Percentiles rank a stretch among this genome's conserved stretches.
phyloP scores from a whole-genome alignment of 2,797 vertebrate species.

The Scomberomorus guttatus region DNA sequence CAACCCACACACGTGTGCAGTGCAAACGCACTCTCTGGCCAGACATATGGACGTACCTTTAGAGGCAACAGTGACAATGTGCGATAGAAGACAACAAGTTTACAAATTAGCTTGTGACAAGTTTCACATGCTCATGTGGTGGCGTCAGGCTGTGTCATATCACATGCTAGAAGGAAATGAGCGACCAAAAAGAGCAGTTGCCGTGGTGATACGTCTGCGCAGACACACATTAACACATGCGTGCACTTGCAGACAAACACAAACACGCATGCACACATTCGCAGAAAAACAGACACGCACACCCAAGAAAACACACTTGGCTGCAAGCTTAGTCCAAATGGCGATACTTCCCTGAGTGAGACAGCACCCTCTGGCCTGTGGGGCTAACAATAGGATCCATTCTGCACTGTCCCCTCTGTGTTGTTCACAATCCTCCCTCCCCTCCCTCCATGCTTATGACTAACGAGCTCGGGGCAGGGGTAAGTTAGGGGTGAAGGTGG shows the following conservation, averaged over 20 bases:
- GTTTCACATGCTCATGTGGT: constrained; percentile 54
- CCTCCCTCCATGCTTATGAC: constrained; percentile 62
- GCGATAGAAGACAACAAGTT: constrained; percentile 52
- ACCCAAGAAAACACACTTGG: constrained; percentile 62
- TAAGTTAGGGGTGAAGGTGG: constrained; percentile 67
- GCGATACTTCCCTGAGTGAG: constrained; percentile 68
- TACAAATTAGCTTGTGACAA: constrained; percentile 48
- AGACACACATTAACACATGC: constrained; percentile 52
- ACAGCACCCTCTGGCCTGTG: constrained; percentile 72
- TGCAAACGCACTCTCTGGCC: neutral
- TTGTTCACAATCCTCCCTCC: constrained; percentile 52
- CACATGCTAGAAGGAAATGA: constrained; percentile 39
- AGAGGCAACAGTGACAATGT: constrained; percentile 34
- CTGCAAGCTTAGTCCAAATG: constrained; percentile 63
- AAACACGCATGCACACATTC: constrained; percentile 17
- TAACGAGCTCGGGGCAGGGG: constrained; percentile 73
- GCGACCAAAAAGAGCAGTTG: constrained; percentile 69
- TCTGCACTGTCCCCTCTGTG: constrained; percentile 66
- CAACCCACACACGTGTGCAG: constrained; percentile 15
- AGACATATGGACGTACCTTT: constrained; percentile 52
- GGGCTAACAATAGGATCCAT: constrained; percentile 79
- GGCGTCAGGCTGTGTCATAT: constrained; percentile 61
- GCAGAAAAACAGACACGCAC: constrained; percentile 38
- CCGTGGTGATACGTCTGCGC: constrained; percentile 60
- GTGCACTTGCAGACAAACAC: constrained; percentile 34